A percentile compares a stretch with the other conserved stretches of the same genome.
phyloP scores from a whole-genome alignment of 2,113 vertebrate species.

The Loxodonta africana region DNA sequence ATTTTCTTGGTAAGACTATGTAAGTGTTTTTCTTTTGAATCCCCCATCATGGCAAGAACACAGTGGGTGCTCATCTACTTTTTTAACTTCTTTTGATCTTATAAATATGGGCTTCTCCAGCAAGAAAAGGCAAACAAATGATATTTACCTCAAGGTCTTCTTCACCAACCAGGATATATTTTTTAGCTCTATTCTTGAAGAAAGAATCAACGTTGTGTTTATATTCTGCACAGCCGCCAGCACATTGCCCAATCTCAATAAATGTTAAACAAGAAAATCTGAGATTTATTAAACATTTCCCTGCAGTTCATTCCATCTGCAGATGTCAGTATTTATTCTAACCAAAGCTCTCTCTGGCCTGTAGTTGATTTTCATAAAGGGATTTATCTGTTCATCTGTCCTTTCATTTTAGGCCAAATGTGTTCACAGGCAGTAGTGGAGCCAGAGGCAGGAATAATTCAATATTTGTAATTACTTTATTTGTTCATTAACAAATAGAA shows the following conservation, averaged over 20 bases:
- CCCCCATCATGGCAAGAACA: neutral
- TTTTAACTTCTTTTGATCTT: neutral
- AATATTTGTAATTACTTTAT: slow-evolving; percentile 5
- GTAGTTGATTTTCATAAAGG: slow-evolving; percentile 60
- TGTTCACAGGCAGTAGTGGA: neutral
- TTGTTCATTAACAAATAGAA: slow-evolving; percentile 22
- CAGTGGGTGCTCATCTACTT: neutral
- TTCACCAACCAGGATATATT: neutral
- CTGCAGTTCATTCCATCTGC: slow-evolving; percentile 51
- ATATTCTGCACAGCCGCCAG: neutral
- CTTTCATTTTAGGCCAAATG: slow-evolving; percentile 37
- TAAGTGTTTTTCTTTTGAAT: neutral
- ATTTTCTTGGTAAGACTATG: neutral
- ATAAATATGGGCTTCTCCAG: slow-evolving; percentile 3
- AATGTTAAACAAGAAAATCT: slow-evolving; percentile 61
- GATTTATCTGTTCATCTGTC: slow-evolving; percentile 64
- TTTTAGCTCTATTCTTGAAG: neutral
- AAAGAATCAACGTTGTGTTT: slow-evolving; percentile 25
- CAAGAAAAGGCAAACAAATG: neutral
- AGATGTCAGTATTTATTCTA: slow-evolving; percentile 66
- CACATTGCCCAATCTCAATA: slow-evolving; percentile 29
- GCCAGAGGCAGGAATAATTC: neutral
- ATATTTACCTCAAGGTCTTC: neutral
- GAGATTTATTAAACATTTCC: slow-evolving; percentile 48
- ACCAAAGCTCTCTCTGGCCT: slow-evolving; percentile 17